Percentiles rank a stretch among this genome's conserved stretches.
Conservation (phyloP, 2,888 invertebrate species). For the Hedya salicella region DNA sequence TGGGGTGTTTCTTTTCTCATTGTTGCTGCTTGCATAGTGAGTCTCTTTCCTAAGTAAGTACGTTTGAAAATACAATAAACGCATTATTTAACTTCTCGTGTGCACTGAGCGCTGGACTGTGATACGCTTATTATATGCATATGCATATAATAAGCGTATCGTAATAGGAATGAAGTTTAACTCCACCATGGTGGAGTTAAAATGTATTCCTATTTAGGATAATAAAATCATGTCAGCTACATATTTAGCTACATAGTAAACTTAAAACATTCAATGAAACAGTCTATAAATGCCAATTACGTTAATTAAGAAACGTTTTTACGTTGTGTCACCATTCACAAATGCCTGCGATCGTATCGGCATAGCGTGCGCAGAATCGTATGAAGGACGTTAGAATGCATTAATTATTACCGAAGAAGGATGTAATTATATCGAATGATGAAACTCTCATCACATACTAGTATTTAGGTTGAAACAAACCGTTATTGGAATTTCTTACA, state of each 20-base stretch:
- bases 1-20: too few relatives aligned
- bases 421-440: conserved; percentile 6
- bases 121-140: too few relatives aligned
- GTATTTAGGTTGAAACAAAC: background rate
- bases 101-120: too few relatives aligned
- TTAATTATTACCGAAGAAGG: conserved; percentile 33
- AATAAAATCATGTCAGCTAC: background rate
- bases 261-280: conserved; percentile 5
- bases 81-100: too few relatives aligned
- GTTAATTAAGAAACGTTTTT: conserved; percentile 34
- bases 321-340: conserved; percentile 27
- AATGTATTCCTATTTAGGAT: background rate
- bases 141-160: too few relatives aligned
- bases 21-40: too few relatives aligned
- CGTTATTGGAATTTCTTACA: too few relatives aligned
- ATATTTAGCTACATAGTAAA: conserved; percentile 1
- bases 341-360: conserved; percentile 34
- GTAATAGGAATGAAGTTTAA: too few relatives aligned
- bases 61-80: too few relatives aligned
- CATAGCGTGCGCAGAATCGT: conserved; percentile 17
- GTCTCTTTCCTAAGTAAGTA: too few relatives aligned
- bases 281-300: conserved; percentile 36
- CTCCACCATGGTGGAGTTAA: too few relatives aligned
- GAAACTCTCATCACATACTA: background rate
- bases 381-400: conserved; percentile 39